Evolutionary conservation across 2,888 invertebrate species (phyloP), one percentile per base, ranked within the genome.

Genomic region (Stenurella melanura): DNA sequence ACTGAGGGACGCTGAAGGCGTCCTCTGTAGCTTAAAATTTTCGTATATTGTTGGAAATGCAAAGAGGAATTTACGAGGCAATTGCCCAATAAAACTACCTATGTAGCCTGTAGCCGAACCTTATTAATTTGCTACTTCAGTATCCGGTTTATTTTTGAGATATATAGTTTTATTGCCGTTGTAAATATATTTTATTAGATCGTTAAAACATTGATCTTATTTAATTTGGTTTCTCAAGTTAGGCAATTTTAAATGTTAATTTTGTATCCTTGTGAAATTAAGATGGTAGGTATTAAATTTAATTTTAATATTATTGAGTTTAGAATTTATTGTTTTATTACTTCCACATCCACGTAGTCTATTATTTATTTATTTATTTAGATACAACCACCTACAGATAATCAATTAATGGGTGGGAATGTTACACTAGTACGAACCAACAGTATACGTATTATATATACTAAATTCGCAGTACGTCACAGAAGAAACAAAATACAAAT

Each of bases 1-100:
- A 70, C 60, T 34, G 42, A 70, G 58, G 42, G 70, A 18, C 57
- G 18, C 57, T 19, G 69, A 34, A 69, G 34, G 30, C 26, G 21
- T 68, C 56, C 11, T 58, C 17, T 21, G n/a, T 70, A 10, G 70
- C 60, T 70, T 12, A 42, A 18, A 70, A 70, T 70, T 56, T 68
- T 30, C 70, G 34, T 34, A 42, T 58, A 18, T 60, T 30, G 60
- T 70, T 60, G 58, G 58, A 60, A 70, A 69, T 34, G 69, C 38
- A 19, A 21, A 58, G 69, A 17, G 18, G 34, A 70, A 60, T 70
- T 70, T 70, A 38, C 70, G 70, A 70, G n/a, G 60, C 58, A 60
- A 70, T 70, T 60, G 58, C 60, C 42, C 42, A 60, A 70, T 70
- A 70, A 70, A 70, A 58, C 60, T 50, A 70, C 70, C 60, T 11